These are phyloP conservation scores for Lepidurus packardi DNA, from an alignment of 1,140 invertebrate species.

Conservation along the genomic window DNA sequence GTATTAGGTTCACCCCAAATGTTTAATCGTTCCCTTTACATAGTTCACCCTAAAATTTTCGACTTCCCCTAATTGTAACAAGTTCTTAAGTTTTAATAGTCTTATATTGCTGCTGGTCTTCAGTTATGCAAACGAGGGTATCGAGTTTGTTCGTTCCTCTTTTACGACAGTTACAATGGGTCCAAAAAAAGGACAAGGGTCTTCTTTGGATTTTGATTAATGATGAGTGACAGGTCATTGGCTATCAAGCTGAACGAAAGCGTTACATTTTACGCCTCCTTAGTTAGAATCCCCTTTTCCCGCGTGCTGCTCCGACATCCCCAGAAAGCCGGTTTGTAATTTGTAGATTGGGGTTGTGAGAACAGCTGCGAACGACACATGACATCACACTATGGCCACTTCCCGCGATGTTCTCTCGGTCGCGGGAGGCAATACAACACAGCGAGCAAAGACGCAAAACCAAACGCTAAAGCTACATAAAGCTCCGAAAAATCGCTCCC, in stretches of 20 bases:
- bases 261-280: background rate
- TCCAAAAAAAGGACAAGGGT: background rate
- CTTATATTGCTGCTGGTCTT: no score
- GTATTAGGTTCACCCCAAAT: no score
- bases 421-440: background rate
- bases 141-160: no score
- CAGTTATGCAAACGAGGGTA: no score
- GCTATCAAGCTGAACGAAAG: background rate
- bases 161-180: background rate
- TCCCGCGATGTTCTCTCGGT: background rate
- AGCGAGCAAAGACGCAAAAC: background rate
- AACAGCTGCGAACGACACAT: background rate
- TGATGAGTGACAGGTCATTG: slow-evolving; percentile 13
- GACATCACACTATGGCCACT: background rate
- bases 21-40: no score
- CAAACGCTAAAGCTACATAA: no score
- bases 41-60: no score
- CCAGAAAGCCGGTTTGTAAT: background rate
- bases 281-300: background rate
- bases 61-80: no score
- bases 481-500: no score
- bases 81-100: no score
- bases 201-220: background rate
- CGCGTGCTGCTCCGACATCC: background rate
- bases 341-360: background rate